Conservation (phyloP, 2,888 invertebrate species). For the Synanthedon formicaeformis region DNA sequence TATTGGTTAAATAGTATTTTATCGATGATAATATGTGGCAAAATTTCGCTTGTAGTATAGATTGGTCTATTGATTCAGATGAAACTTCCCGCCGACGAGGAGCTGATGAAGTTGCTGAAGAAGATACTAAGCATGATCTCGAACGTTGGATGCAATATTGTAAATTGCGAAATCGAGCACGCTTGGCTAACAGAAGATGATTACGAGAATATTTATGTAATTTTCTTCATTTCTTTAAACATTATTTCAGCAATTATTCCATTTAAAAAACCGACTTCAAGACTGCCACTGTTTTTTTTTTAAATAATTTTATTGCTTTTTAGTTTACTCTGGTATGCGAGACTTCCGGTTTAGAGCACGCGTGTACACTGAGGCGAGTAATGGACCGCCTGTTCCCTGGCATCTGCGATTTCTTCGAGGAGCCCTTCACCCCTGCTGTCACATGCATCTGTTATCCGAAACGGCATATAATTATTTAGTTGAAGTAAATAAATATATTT, state of each 20-base stretch:
- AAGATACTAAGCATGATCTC: conserved; percentile 22
- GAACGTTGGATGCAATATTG: conserved; percentile 22
- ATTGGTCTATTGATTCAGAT: neutral
- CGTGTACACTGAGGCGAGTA: conserved; percentile 37
- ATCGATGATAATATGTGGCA: too few species aligned
- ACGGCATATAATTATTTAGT: neutral
- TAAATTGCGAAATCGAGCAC: conserved; percentile 12
- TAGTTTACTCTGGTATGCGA: conserved; percentile 85
- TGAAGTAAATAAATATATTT: too few species aligned
- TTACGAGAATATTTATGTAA: conserved; percentile 21
- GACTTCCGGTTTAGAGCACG: conserved; percentile 80
- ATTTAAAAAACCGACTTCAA: too few species aligned
- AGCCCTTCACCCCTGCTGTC: conserved; percentile 23
- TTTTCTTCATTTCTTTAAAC: neutral
- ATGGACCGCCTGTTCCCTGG: conserved; percentile 28
- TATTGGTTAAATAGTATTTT: too few species aligned
- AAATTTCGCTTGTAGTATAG: too few species aligned
- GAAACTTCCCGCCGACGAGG: neutral
- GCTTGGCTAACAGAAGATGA: conserved; percentile 19
- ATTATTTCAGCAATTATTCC: too few species aligned
- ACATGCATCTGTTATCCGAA: conserved; percentile 29
- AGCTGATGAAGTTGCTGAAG: neutral
- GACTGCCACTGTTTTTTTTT: too few species aligned
- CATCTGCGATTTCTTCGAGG: conserved; percentile 27
- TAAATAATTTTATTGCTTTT: conserved; percentile 14